Conservation (phyloP, 2,113 vertebrate species). For the Amphiprion percula region DNA sequence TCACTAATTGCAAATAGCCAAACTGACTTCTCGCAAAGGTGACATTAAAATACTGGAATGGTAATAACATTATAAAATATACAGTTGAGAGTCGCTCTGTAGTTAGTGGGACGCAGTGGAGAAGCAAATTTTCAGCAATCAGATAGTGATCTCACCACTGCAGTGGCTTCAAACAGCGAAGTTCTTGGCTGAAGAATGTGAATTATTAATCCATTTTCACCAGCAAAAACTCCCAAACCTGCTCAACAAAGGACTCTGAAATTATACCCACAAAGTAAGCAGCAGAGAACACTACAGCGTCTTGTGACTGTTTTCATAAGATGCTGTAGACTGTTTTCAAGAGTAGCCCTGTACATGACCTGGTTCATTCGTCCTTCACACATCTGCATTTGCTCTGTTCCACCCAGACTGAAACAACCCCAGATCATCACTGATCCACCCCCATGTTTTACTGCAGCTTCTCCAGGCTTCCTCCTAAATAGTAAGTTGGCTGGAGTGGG, state of each 20-base stretch:
- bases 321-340: too few relatives aligned
- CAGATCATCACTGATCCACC: too few relatives aligned
- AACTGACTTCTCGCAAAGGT: constrained; percentile 18
- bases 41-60: constrained; percentile 20
- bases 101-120: not conserved
- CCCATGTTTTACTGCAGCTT: too few relatives aligned
- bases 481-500: too few relatives aligned
- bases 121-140: constrained; percentile 7
- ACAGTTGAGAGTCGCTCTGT: not conserved
- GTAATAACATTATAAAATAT: not conserved
- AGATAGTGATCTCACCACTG: not conserved
- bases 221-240: not conserved
- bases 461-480: too few relatives aligned
- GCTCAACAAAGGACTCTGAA: not conserved
- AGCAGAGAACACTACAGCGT: not conserved
- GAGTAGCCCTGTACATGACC: too few relatives aligned
- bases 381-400: too few relatives aligned
- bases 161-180: not conserved
- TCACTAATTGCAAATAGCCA: constrained; percentile 38
- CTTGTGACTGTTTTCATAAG: too few relatives aligned
- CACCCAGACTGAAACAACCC: too few relatives aligned
- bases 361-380: too few relatives aligned
- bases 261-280: constrained; percentile 4
- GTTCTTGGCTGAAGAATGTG: constrained; percentile 6
- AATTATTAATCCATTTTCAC: constrained; percentile 1